Percentiles rank a stretch among this genome's conserved stretches.
phyloP scores from a whole-genome alignment of 1,140 invertebrate species.

The Drosophila malerkotliana region DNA sequence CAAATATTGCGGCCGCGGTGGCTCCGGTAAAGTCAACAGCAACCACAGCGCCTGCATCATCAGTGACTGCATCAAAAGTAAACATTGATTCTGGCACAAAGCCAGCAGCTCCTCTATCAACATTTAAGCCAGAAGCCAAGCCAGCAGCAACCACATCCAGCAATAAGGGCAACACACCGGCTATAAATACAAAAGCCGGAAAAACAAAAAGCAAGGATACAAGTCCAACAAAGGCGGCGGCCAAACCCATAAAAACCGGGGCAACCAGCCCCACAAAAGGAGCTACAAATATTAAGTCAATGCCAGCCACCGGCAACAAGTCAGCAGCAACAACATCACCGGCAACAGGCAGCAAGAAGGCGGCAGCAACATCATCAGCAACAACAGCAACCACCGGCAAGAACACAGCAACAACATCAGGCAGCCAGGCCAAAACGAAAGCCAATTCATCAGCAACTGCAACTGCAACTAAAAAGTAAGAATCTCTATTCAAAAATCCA shows the following conservation, averaged over 20 bases:
- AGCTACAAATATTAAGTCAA: conserved; percentile 16
- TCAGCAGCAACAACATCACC: conserved; percentile 16
- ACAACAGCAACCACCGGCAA: background rate
- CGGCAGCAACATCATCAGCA: conserved; percentile 14
- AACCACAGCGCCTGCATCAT: conserved; percentile 13
- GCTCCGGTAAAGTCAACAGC: background rate
- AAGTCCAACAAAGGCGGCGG: conserved; percentile 38
- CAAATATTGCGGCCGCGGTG: background rate
- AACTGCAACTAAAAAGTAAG: conserved; percentile 53
- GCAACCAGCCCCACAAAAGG: conserved; percentile 49
- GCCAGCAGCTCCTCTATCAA: conserved; percentile 16
- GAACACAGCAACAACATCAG: conserved; percentile 18
- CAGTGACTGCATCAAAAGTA: conserved; percentile 17
- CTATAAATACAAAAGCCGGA: conserved; percentile 36
- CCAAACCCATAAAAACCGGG: conserved; percentile 25
- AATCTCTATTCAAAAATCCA: background rate
- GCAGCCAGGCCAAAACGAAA: conserved; percentile 56
- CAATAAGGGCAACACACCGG: conserved; percentile 29
- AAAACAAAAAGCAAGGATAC: conserved; percentile 27
- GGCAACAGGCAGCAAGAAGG: conserved; percentile 9
- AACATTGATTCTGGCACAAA: conserved; percentile 34
- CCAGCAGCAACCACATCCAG: background rate
- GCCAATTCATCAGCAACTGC: conserved; percentile 45
- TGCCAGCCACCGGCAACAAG: conserved; percentile 9
- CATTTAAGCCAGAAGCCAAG: conserved; percentile 20